Conservation (phyloP, 1,140 invertebrate species). For the Drosophila nebulosa region DNA sequence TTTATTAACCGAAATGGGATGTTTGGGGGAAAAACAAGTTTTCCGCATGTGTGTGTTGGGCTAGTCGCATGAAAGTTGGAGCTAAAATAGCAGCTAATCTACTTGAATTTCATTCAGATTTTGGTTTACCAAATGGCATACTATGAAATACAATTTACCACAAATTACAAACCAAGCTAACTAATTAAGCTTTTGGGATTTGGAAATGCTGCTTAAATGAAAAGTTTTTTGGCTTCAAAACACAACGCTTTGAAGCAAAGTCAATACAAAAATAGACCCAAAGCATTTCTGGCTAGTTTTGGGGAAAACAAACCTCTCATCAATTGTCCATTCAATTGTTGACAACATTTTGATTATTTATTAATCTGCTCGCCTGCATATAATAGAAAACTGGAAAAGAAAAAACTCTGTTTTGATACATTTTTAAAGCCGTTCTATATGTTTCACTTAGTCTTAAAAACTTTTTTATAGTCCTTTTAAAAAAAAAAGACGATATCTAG, state of each 20-base stretch:
- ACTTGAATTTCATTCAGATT: neutral
- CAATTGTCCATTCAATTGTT: neutral
- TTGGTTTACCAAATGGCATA: neutral
- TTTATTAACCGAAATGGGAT: slow-evolving; percentile 55
- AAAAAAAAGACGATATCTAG: no score
- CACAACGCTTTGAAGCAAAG: neutral
- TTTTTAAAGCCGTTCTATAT: no score
- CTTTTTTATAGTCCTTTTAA: no score
- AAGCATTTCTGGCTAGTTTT: neutral
- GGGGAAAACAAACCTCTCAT: neutral
- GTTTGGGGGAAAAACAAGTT: slow-evolving; percentile 6
- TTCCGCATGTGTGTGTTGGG: neutral
- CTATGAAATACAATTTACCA: neutral
- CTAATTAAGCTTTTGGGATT: slow-evolving; percentile 1
- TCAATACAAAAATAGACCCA: neutral
- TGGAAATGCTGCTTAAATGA: neutral
- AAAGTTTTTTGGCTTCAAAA: neutral
- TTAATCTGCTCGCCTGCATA: no score
- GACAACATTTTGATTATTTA: no score
- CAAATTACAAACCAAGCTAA: neutral
- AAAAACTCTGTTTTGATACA: no score
- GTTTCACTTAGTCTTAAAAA: no score
- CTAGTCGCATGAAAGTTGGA: neutral
- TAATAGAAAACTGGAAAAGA: no score
- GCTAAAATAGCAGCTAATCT: neutral